Percentiles rank a stretch among this genome's conserved stretches.
These are phyloP conservation scores for Diplodus puntazzo DNA, from an alignment of 2,797 vertebrate species.

Conservation along the genomic window DNA sequence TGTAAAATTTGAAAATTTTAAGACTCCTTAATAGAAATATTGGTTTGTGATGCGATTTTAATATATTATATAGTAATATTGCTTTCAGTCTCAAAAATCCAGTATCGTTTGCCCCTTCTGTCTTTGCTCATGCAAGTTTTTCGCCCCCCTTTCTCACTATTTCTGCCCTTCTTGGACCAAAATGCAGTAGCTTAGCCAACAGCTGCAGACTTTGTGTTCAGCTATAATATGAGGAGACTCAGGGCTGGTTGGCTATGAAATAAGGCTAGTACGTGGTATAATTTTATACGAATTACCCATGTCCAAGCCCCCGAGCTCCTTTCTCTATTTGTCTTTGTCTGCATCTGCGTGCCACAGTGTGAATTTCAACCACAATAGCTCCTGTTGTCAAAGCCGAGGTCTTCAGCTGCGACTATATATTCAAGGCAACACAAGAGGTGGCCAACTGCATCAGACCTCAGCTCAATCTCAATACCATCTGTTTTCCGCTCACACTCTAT, in stretches of 20 bases:
- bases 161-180: slow-evolving; percentile 39
- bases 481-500: slow-evolving; percentile 70
- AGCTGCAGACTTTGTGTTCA: slow-evolving; percentile 61
- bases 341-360: slow-evolving; percentile 48
- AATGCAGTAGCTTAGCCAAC: slow-evolving; percentile 47
- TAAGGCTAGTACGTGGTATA: slow-evolving; percentile 51
- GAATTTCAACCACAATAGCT: slow-evolving; percentile 57
- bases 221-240: slow-evolving; percentile 50
- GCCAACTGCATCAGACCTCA: slow-evolving; percentile 68
- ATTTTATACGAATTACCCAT: slow-evolving; percentile 47
- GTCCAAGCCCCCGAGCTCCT: slow-evolving; percentile 47
- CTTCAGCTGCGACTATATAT: slow-evolving; percentile 61
- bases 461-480: slow-evolving; percentile 79
- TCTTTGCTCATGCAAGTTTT: not conserved
- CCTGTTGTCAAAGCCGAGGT: slow-evolving; percentile 58
- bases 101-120: not conserved
- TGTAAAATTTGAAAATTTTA: too few species aligned
- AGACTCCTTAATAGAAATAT: too few species aligned
- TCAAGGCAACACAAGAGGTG: slow-evolving; percentile 50
- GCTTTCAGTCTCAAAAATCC: not conserved
- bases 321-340: slow-evolving; percentile 41
- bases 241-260: slow-evolving; percentile 48
- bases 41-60: too few species aligned
- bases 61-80: not conserved
- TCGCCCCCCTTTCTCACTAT: slow-evolving; percentile 12